A percentile compares a stretch with the other conserved stretches of the same genome.
These are phyloP conservation scores for Phoebastria nigripes DNA, from an alignment of 2,797 vertebrate genomes.

Conservation along the genomic window DNA sequence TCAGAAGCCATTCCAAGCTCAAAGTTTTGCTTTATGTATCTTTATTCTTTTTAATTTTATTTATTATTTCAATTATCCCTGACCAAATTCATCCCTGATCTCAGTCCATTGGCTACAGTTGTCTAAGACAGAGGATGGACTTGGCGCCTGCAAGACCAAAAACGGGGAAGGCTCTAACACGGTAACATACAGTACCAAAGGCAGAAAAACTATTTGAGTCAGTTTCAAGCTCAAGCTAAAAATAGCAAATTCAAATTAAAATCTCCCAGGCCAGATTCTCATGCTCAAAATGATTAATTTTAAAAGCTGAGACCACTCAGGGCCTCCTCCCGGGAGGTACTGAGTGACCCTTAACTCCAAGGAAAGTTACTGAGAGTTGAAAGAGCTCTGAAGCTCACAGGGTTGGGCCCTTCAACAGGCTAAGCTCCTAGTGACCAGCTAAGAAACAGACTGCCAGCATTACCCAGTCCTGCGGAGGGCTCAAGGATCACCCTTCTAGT, in stretches of 20 bases:
- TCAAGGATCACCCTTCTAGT: neutral
- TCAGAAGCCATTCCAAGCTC: conserved; percentile 18
- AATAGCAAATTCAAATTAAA: neutral
- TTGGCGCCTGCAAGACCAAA: neutral
- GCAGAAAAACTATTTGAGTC: neutral
- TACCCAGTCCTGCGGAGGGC: neutral
- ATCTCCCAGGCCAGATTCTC: neutral
- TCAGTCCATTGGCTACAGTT: neutral
- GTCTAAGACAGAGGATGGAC: neutral
- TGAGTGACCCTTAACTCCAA: neutral
- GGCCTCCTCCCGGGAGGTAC: neutral
- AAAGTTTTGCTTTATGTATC: neutral
- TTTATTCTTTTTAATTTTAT: neutral
- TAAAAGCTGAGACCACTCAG: neutral
- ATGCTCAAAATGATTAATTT: neutral
- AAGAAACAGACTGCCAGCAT: neutral
- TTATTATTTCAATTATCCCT: neutral
- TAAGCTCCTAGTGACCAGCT: neutral
- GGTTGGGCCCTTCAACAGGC: neutral
- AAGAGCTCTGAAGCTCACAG: neutral
- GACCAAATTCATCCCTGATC: neutral
- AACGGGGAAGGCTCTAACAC: neutral
- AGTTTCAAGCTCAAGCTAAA: conserved; percentile 10
- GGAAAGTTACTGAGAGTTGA: neutral
- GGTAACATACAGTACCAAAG: neutral